Percentiles rank a stretch among this genome's conserved stretches.
Evolutionary conservation across 2,888 invertebrate genomes (phyloP).

Genomic region (Pasiphila rectangulata): DNA sequence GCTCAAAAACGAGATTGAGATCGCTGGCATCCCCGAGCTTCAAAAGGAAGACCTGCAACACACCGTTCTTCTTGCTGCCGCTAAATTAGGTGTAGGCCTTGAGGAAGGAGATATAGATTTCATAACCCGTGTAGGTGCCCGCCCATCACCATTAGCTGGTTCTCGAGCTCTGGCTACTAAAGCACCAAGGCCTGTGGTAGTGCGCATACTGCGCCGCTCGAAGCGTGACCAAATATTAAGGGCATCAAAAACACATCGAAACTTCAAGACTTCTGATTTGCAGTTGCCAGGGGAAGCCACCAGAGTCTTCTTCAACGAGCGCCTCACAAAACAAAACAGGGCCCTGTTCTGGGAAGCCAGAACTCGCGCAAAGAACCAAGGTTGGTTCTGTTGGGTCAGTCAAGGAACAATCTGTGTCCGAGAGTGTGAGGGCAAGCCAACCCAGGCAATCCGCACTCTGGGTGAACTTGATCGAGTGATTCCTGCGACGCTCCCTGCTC

Average conservation of each 20-base stretch:
- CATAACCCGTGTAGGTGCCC: neutral
- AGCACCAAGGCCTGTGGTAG: neutral
- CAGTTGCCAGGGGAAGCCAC: neutral
- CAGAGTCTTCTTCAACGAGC: neutral
- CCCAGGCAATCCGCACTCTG: neutral
- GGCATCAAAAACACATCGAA: neutral
- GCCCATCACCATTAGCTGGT: neutral
- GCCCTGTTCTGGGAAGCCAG: neutral
- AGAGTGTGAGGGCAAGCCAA: neutral
- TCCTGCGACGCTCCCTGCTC: neutral
- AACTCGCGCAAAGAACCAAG: neutral
- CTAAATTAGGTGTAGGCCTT: neutral
- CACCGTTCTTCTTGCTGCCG: neutral
- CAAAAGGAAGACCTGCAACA: neutral
- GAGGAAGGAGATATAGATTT: neutral
- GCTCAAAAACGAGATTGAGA: neutral
- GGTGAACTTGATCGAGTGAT: neutral
- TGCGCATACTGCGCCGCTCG: neutral
- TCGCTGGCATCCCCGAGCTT: neutral
- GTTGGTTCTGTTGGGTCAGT: neutral
- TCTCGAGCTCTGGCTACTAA: neutral
- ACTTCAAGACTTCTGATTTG: neutral
- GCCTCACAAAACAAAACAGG: neutral
- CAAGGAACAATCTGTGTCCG: neutral
- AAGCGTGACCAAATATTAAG: constrained; percentile 1